Base-by-base conservation (phyloP, 1,140 invertebrate genomes). In the Trichogramma pretiosum region DNA sequence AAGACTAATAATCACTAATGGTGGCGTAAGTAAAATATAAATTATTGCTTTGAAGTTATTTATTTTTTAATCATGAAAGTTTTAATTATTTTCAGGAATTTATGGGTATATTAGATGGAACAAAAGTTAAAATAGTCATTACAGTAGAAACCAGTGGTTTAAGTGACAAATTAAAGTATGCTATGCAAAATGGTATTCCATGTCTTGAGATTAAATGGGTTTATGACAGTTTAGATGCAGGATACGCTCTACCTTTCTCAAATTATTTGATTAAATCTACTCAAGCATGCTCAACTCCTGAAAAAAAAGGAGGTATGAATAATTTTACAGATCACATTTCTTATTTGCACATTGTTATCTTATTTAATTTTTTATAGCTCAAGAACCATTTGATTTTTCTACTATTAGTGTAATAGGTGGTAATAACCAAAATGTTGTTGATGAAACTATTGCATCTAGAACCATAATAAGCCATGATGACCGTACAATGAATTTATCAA, bases 101-200 rank as follows among this genome's bases (percentile, higher is more conserved):
- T 35, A 61, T 64, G 56, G 65, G 64, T 28, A 33, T 56, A 26
- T 43, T 72, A 3, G 69, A 72, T 55, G 59, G 58, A 7, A n/a
- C 55, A 16, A 66, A 63, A 55, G 62, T 67, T 10, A 68, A 63
- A 58, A 33, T 70, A 18, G 61, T 72, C n/a, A 34, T 72, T 16
- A 61, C 67, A 3, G 41, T 52, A 1, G 53, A 60, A 40, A 74
- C 76, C n/a, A 71, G 74, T 14, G 59, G 82, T 3, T 74, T 78
- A 48, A 88, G 88, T 46, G 81, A 87, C 13, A 95, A 95, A 63
- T 83, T 84, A 59, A 83, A 82, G 55, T 84, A 80, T 56, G 90
- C 89, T 0, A 63, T 79, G 37, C 77, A 81, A 54, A 87, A 82
- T 67, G 78, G 80, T 46, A 85, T 88, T 55, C 77, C 79, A 24